phyloP scores from a whole-genome alignment of 1,140 invertebrate species.

The Formica exsecta region DNA sequence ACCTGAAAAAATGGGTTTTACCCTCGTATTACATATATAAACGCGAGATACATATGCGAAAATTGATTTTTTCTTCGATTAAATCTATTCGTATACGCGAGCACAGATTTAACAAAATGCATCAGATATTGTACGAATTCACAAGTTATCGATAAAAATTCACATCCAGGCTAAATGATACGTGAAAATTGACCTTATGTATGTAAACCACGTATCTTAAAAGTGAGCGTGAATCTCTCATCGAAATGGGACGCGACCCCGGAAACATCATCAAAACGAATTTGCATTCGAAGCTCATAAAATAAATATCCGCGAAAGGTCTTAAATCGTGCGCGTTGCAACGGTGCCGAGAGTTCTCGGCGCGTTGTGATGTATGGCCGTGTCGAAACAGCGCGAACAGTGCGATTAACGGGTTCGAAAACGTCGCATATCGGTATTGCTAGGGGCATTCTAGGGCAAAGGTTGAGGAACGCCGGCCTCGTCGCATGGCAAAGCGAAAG shows the following conservation, averaged over 20 bases:
- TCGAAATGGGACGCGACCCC: constrained; percentile 34
- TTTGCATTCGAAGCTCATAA: not conserved
- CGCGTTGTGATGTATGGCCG: constrained; percentile 35
- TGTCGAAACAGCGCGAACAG: constrained; percentile 68
- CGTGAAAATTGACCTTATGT: not conserved
- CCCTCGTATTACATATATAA: not conserved
- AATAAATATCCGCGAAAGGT: constrained; percentile 67
- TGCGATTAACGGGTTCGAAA: constrained; percentile 76
- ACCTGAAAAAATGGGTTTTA: not conserved
- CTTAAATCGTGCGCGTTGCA: constrained; percentile 64
- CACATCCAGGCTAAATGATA: not conserved
- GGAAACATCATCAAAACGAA: constrained; percentile 17
- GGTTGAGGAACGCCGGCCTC: constrained; percentile 84
- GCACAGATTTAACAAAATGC: not conserved
- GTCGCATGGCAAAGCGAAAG: constrained; percentile 64
- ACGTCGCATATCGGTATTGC: constrained; percentile 79
- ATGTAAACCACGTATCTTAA: not conserved
- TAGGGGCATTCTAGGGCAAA: constrained; percentile 85
- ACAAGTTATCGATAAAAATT: not conserved
- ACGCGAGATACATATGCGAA: not conserved
- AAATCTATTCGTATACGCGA: not conserved
- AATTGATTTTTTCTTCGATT: not conserved
- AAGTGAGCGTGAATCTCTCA: not conserved
- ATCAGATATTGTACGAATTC: not conserved
- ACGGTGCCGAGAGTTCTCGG: not conserved